Base-by-base conservation (phyloP, 2,888 invertebrate species). In the Smittia aterrima region DNA sequence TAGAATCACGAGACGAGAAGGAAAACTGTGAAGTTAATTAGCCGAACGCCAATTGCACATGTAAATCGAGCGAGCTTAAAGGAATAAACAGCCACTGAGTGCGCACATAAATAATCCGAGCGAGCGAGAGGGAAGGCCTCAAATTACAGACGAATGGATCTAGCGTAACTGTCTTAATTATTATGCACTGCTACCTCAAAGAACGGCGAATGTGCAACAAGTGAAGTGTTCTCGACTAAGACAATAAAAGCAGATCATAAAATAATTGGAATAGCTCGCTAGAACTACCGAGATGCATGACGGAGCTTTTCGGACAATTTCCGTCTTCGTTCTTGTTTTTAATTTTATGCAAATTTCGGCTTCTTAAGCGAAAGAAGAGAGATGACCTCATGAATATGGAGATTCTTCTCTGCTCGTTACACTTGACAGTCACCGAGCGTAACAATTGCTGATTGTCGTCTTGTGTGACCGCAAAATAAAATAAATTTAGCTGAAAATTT, bases 351-450 rank as follows among this genome's bases (percentile, higher is more conserved):
- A 58, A 58, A 20, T 58, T 18, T 20, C 9, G 4, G 58, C 16
- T 11, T 47, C 53, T 47, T 47, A 47, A 16, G 58, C 18, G 22
- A 58, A 58, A 58, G 20, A 58, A 58, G 7, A 20, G 32, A 70
- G 16, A 41, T 70, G 53, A 70, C 32, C 70, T 70, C 70, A 70
- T 70, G 70, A 70, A 70, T 70, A 70, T 70, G 70, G 70, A 70
- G 41, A 70, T 70, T 70, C n/a, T 24, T 20, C 41, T 70, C n/a
- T 58, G 20, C 22, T 72, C 72, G 72, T 72, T 72, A 72, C 72
- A 72, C 72, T 72, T 72, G 72, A 72, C 72, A 72, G 54, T 72
- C 72, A 72, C 20, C 25, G 41, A 54, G 54, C 70, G 68, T 41
- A 68, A 68, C 41, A 68, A 24, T 41, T 68, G 68, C 24, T 58